These are phyloP conservation scores for Sesamia inferens DNA, from an alignment of 2,888 invertebrate species.

Conservation along the genomic window DNA sequence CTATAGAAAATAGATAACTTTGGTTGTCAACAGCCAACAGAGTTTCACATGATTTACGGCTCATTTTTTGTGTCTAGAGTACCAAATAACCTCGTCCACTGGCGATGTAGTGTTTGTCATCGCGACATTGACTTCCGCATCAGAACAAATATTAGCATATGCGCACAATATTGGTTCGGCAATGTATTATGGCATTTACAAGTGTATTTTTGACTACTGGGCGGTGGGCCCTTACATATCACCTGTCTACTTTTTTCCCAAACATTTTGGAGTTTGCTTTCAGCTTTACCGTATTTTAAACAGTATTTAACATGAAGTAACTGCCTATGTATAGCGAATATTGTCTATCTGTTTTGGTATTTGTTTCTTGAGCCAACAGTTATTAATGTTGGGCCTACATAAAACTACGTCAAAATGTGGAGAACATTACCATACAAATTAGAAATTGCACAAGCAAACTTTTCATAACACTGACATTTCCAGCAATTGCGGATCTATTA, in stretches of 20 bases:
- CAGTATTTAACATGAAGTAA: too few species aligned
- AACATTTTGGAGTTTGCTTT: too few species aligned
- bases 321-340: too few species aligned
- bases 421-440: not conserved
- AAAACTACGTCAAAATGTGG: not conserved
- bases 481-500: slow-evolving; percentile 1
- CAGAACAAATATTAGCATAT: slow-evolving; percentile 39
- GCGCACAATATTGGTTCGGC: slow-evolving; percentile 28
- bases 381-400: not conserved
- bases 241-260: too few species aligned
- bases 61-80: slow-evolving; percentile 18
- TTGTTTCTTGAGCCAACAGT: not conserved
- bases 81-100: slow-evolving; percentile 16
- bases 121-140: slow-evolving; percentile 40
- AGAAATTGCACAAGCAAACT: slow-evolving; percentile 13
- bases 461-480: slow-evolving; percentile 16
- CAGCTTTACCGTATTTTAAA: too few species aligned
- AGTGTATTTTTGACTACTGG: slow-evolving; percentile 12
- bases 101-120: slow-evolving; percentile 16
- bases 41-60: not conserved
- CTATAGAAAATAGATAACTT: not conserved
- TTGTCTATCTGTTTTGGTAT: too few species aligned
- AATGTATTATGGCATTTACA: slow-evolving; percentile 10
- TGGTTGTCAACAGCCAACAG: not conserved
- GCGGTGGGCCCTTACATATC: not conserved